A percentile compares a stretch with the other conserved stretches of the same genome.
phyloP scores from a whole-genome alignment of 2,113 vertebrate species.

The Ondatra zibethicus region DNA sequence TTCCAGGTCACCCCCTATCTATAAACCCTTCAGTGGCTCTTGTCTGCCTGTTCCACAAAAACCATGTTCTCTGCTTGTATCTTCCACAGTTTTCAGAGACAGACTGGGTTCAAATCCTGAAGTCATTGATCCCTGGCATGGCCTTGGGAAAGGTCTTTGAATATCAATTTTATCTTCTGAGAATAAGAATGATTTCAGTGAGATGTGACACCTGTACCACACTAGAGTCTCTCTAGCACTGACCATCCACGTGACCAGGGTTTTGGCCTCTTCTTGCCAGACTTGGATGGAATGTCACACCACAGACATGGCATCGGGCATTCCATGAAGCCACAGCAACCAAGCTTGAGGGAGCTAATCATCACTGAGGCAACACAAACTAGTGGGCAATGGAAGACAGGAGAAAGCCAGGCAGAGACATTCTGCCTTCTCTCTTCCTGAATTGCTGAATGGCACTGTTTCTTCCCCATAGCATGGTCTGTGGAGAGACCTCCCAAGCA shows the following conservation, averaged over 20 bases:
- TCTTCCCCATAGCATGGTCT: background rate
- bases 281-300: background rate
- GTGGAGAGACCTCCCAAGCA: background rate
- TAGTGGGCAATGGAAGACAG: background rate
- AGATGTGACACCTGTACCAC: too few species aligned
- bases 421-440: background rate
- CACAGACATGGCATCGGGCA: background rate
- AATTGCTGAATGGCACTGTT: background rate
- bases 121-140: background rate
- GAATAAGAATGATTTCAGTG: background rate
- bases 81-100: constrained; percentile 25
- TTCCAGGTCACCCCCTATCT: background rate
- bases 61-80: background rate
- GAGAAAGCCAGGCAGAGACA: background rate
- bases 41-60: background rate
- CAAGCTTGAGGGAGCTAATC: background rate
- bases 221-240: background rate
- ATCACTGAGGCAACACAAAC: background rate
- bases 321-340: background rate
- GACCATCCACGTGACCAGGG: background rate
- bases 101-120: background rate
- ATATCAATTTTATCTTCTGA: background rate
- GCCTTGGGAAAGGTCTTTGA: background rate
- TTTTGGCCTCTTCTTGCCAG: background rate
- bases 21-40: background rate